phyloP scores from a whole-genome alignment of 2,113 vertebrate species.

The Fukomys damarensis region DNA sequence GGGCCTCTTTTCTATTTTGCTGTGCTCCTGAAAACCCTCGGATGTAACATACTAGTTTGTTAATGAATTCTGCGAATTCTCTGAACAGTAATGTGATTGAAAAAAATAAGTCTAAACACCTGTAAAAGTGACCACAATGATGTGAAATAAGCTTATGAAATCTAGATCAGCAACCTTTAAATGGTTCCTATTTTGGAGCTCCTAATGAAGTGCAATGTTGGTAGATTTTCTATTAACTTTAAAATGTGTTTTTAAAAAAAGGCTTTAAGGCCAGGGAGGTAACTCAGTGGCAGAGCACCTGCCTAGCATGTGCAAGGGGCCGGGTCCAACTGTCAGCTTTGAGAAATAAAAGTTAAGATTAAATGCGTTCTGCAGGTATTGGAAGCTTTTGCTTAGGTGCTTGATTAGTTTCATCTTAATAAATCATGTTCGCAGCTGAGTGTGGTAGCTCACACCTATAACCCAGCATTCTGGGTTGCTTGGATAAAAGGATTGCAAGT shows the following conservation, averaged over 20 bases:
- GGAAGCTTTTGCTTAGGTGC: background rate
- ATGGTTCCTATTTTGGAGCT: conserved; percentile 18
- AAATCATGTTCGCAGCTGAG: background rate
- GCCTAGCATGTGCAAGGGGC: background rate
- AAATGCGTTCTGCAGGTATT: background rate
- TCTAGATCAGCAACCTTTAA: background rate
- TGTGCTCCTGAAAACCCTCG: conserved; percentile 73
- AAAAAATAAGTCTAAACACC: conserved; percentile 50
- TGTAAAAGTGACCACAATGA: conserved; percentile 52
- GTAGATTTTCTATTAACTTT: background rate
- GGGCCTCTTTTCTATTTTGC: conserved; percentile 72
- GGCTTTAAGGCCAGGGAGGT: background rate
- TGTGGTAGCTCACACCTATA: background rate
- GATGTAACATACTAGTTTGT: conserved; percentile 77
- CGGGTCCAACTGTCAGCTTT: background rate
- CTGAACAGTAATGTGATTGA: conserved; percentile 62
- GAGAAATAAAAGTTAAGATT: background rate
- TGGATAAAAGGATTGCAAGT: background rate
- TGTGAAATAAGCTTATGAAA: conserved; percentile 68
- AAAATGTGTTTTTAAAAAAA: background rate
- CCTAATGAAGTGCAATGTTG: background rate
- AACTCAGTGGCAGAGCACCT: background rate
- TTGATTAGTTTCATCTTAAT: conserved; percentile 10
- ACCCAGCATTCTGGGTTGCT: background rate
- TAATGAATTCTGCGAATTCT: conserved; percentile 90